Percentiles rank a stretch among this genome's conserved stretches.
Conservation (phyloP, 2,113 vertebrate genomes). For the Pachypanchax playfairii region DNA sequence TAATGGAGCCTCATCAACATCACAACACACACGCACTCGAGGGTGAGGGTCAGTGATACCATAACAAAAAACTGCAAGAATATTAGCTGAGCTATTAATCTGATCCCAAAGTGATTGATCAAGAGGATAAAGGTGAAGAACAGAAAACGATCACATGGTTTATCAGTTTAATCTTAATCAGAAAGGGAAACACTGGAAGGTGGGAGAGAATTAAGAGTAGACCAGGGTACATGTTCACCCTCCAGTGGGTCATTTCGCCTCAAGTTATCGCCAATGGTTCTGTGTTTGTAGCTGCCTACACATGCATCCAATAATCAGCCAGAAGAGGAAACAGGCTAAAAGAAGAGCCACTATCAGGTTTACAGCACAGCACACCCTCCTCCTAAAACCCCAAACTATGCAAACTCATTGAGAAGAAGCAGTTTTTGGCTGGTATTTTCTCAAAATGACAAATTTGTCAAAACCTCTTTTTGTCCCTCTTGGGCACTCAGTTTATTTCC, state of each 20-base stretch:
- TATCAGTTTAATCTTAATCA: conserved; percentile 1
- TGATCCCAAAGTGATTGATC: not conserved
- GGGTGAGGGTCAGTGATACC: conserved; percentile 16
- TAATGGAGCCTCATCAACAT: conserved; percentile 71
- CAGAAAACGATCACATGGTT: not conserved
- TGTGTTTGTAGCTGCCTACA: conserved; percentile 9
- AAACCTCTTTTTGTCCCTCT: not conserved
- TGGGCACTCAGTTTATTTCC: not conserved
- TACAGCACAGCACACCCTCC: not conserved
- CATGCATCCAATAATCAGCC: conserved; percentile 7
- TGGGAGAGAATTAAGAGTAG: no score
- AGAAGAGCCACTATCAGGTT: conserved; percentile 29
- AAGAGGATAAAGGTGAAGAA: not conserved
- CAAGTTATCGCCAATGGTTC: not conserved
- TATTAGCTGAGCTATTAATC: not conserved
- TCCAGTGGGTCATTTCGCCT: not conserved
- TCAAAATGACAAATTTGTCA: not conserved
- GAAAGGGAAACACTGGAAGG: no score
- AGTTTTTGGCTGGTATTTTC: conserved; percentile 8
- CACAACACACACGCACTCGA: conserved; percentile 57
- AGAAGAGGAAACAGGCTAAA: conserved; percentile 27
- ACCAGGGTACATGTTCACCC: not conserved
- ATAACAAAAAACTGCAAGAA: not conserved
- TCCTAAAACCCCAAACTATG: conserved; percentile 44
- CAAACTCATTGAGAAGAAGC: conserved; percentile 48